These are phyloP conservation scores for Xiphophorus hellerii DNA, from an alignment of 2,113 vertebrate species.

Conservation along the genomic window DNA sequence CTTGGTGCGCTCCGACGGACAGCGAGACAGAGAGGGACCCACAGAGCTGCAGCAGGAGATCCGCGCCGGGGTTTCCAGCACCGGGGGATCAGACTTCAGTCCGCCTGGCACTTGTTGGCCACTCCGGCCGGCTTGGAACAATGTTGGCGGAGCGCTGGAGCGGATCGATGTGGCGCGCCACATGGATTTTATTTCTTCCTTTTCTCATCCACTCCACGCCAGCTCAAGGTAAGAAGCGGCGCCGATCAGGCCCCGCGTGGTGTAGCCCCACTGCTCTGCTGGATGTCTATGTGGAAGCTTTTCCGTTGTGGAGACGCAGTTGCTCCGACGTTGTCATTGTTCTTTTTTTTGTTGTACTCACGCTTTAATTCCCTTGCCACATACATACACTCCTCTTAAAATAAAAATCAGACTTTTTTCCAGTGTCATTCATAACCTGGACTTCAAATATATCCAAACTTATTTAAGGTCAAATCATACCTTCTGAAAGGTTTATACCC, in stretches of 20 bases:
- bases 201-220: slow-evolving; percentile 61
- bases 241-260: slow-evolving; percentile 2
- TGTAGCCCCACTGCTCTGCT: neutral
- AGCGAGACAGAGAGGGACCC: neutral
- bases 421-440: neutral
- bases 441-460: slow-evolving; percentile 21
- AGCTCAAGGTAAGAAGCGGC: slow-evolving; percentile 77
- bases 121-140: slow-evolving; percentile 49
- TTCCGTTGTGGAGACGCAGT: neutral
- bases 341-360: slow-evolving; percentile 17
- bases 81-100: slow-evolving; percentile 34
- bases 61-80: slow-evolving; percentile 36
- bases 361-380: slow-evolving; percentile 26
- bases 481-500: neutral
- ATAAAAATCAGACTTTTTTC: neutral
- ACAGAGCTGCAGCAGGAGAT: slow-evolving; percentile 15
- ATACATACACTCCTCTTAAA: neutral
- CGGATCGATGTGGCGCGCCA: slow-evolving; percentile 71
- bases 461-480: neutral
- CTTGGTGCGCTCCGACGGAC: slow-evolving; percentile 41
- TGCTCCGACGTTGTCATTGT: slow-evolving; percentile 22
- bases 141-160: slow-evolving; percentile 63
- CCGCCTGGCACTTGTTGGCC: slow-evolving; percentile 72
- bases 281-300: slow-evolving; percentile 12
- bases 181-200: slow-evolving; percentile 81